phyloP scores from a whole-genome alignment of 1,140 invertebrate genomes.

The Capitella teleta region DNA sequence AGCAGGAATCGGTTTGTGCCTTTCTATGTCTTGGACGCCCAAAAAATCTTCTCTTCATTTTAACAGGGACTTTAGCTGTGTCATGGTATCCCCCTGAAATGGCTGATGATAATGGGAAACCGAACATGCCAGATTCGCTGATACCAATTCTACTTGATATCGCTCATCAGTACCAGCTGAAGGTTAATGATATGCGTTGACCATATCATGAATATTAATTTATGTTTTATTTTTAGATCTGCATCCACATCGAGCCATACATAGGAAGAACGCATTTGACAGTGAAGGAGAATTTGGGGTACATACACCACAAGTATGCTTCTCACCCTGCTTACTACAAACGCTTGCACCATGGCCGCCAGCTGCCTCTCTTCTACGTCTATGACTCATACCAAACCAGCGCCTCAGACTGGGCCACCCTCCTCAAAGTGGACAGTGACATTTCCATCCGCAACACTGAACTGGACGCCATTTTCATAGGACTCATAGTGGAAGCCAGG shows the following conservation, averaged over 20 bases:
- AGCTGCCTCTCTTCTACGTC: conserved; percentile 44
- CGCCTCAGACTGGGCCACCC: conserved; percentile 30
- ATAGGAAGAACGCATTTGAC: conserved; percentile 31
- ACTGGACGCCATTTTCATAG: conserved; percentile 44
- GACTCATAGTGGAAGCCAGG: conserved; percentile 36
- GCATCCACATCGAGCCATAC: conserved; percentile 47
- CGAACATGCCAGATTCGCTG: conserved; percentile 24
- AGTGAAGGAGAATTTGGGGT: conserved; percentile 32
- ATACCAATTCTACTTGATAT: conserved; percentile 32
- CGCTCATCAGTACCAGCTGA: conserved; percentile 37
- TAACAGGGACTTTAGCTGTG: conserved; percentile 36
- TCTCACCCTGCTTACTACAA: conserved; percentile 44
- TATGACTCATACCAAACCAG: conserved; percentile 43
- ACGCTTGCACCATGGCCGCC: conserved; percentile 14
- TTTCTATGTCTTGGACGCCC: no score
- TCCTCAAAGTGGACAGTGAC: conserved; percentile 30
- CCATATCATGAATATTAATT: not conserved
- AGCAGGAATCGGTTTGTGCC: conserved; percentile 37
- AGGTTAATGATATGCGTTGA: conserved; percentile 21
- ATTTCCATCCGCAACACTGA: conserved; percentile 37
- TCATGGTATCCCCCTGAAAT: conserved; percentile 41
- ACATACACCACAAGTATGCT: conserved; percentile 42
- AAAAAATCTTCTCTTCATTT: no score
- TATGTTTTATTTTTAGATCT: conserved; percentile 22
- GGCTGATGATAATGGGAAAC: conserved; percentile 30